Conservation (phyloP, 30 jellyfish, hydroid and myxozoan genomes). For the Turritopsis rubra region DNA sequence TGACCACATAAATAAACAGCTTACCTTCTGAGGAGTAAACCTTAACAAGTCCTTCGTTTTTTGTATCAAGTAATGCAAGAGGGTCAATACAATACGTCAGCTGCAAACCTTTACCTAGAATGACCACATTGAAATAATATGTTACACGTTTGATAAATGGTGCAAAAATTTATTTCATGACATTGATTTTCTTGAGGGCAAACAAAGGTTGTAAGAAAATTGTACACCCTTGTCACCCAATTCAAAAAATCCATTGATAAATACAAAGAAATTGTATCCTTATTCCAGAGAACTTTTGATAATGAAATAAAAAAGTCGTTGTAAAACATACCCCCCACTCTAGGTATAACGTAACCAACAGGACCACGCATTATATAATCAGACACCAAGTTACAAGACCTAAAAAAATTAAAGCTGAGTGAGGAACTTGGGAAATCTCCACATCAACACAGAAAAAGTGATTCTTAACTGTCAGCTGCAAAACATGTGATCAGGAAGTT, state of each 20-base stretch:
- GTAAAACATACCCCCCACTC: constrained; percentile 26
- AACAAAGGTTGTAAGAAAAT: background rate
- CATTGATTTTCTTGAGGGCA: background rate
- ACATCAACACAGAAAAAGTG: no score
- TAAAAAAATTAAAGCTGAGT: no score
- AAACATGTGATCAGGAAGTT: no score
- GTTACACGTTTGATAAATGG: background rate
- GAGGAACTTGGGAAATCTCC: no score
- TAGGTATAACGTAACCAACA: constrained; percentile 29
- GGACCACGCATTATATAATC: constrained; percentile 21
- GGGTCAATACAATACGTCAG: constrained; percentile 27
- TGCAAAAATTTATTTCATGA: no score
- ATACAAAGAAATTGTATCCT: no score
- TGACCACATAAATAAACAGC: background rate
- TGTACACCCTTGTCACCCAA: background rate
- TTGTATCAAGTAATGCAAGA: background rate
- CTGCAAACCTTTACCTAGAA: constrained; percentile 21
- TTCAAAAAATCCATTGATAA: background rate
- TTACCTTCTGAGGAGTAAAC: constrained; percentile 10
- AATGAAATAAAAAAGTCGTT: no score
- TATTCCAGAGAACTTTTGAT: no score
- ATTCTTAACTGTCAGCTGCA: no score
- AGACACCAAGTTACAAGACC: constrained; percentile 16
- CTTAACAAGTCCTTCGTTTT: background rate
- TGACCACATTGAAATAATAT: background rate